Evolutionary conservation across 2,113 vertebrate species (phyloP).

Genomic region (Zosterops japonicus): DNA sequence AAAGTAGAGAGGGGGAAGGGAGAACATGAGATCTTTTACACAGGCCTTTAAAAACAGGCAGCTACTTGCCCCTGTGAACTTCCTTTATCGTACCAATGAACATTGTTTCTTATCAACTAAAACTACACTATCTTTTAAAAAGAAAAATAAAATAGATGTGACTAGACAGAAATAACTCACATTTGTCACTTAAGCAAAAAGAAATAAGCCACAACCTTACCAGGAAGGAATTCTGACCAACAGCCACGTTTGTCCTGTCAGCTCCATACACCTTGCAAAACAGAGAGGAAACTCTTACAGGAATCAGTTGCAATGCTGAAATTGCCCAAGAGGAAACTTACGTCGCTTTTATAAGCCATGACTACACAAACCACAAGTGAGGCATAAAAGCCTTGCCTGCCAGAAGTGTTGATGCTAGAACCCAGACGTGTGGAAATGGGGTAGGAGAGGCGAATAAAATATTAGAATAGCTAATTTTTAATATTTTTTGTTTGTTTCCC

Average conservation of each 20-base stretch:
- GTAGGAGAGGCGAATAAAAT: not conserved
- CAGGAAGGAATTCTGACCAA: constrained; percentile 1
- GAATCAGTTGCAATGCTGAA: constrained; percentile 22
- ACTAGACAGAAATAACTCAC: not conserved
- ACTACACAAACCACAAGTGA: not conserved
- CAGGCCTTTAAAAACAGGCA: not conserved
- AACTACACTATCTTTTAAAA: not conserved
- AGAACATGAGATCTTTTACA: not conserved
- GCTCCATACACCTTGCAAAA: constrained; percentile 8
- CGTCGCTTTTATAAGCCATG: constrained; percentile 2
- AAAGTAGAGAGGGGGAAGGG: not conserved
- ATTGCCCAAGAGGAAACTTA: constrained; percentile 57
- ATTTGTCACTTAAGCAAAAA: not conserved
- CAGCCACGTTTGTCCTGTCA: not conserved
- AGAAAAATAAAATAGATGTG: not conserved
- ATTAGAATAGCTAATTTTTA: not conserved
- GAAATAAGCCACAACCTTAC: constrained; percentile 42
- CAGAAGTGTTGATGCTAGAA: not conserved
- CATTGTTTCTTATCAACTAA: not conserved
- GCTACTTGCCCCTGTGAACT: not conserved
- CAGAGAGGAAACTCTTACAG: constrained; percentile 36
- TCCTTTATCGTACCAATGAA: not conserved
- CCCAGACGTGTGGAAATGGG: not conserved
- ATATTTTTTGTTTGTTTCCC: not conserved
- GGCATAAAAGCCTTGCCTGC: not conserved